phyloP scores from a whole-genome alignment of 53 echinoderm and acorn worm genomes.

The Paracentrotus lividus region DNA sequence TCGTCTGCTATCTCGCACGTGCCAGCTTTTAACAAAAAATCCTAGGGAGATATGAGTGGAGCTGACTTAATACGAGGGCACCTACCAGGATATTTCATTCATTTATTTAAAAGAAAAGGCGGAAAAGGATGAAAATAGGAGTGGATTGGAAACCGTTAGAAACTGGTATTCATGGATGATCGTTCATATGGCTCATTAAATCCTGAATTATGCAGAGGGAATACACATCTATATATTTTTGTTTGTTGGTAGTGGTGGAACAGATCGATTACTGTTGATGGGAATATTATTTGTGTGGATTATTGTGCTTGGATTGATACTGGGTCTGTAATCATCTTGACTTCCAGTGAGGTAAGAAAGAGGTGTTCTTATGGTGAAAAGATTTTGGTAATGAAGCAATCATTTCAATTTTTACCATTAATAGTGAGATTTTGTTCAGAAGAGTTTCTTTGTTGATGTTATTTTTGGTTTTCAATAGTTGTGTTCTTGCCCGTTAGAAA shows the following conservation, averaged over 20 bases:
- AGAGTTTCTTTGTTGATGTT: no score
- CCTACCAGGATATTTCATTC: conserved; percentile 29
- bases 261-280: conserved; percentile 1
- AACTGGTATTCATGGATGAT: conserved; percentile 6
- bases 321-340: background rate
- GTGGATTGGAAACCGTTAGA: background rate
- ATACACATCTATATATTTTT: no score
- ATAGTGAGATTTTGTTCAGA: no score
- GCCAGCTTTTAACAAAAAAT: conserved; percentile 6
- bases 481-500: no score
- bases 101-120: conserved; percentile 14
- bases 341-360: background rate
- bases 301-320: conserved; percentile 12
- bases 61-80: background rate
- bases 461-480: no score
- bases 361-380: no score
- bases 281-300: conserved; percentile 7
- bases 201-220: conserved; percentile 39
- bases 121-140: background rate
- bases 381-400: no score
- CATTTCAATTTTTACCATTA: no score
- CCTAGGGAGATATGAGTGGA: background rate
- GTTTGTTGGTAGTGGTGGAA: background rate
- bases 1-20: conserved; percentile 13
- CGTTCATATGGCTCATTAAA: conserved; percentile 38